Percentiles rank a stretch among this genome's conserved stretches.
Evolutionary conservation across 2,888 invertebrate genomes (phyloP).

Genomic region (Chrysolina americana): DNA sequence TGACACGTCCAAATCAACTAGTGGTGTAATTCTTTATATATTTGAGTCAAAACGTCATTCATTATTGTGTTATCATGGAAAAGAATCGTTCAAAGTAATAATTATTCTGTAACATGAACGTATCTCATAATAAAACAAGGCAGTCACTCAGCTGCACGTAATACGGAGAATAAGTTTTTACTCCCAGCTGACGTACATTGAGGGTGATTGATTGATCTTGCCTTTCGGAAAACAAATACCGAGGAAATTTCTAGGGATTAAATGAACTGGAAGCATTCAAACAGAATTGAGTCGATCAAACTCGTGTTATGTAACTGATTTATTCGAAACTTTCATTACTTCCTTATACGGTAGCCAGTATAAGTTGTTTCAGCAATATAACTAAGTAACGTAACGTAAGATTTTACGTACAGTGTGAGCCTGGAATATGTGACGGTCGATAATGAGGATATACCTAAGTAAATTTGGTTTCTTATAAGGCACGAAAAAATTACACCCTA

Average conservation of each 20-base stretch:
- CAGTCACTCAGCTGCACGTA: neutral
- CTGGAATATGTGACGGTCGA: too few relatives aligned
- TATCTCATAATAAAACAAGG: neutral
- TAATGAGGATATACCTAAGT: too few relatives aligned
- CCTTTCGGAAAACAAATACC: conserved; percentile 1
- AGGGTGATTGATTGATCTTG: neutral
- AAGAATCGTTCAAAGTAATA: neutral
- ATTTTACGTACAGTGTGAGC: neutral
- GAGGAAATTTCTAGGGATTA: neutral
- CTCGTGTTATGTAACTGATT: conserved; percentile 7
- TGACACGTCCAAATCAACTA: too few relatives aligned
- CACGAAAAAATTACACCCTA: too few relatives aligned
- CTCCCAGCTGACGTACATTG: neutral
- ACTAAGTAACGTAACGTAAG: too few relatives aligned
- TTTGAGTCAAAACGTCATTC: neutral
- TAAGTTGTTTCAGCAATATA: neutral
- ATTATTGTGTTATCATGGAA: neutral
- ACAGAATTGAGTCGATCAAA: conserved; percentile 2
- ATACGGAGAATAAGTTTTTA: conserved; percentile 2
- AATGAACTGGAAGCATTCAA: conserved; percentile 1
- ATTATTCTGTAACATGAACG: neutral
- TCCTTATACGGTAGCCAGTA: neutral
- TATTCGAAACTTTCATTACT: conserved; percentile 8
- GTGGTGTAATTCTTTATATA: too few relatives aligned
- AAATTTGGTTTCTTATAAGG: too few relatives aligned